Evolutionary conservation across 2,797 vertebrate genomes (phyloP), one percentile per base, ranked within the genome.

Genomic region (Halcyon smyrnensis): DNA sequence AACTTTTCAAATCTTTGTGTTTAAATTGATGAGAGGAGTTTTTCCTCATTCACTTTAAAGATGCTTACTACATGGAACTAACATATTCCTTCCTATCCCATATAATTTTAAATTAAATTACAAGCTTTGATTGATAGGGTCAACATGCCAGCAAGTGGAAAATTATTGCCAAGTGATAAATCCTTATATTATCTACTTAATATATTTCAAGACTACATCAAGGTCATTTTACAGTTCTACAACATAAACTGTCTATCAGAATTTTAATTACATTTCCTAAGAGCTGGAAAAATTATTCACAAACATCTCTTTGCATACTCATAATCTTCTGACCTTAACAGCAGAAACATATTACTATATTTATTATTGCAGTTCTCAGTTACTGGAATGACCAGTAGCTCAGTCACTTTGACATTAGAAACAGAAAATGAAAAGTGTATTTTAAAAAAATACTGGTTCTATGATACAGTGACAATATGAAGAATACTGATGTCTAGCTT

Each of bases 211-310:
- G 76, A 85, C 36, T 73, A 39, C 25, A 30, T 45, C 3, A 13
- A 89, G n/a, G 75, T 84, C 12, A 91, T 94, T 95, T 80, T 86
- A 75, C 59, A 90, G 75, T n/a, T 93, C 64, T 87, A 46, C 81
- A 80, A 54, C 24, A 88, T 23, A 56, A 86, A 76, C 57, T 43
- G 63, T 56, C 34, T 39, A 62, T 71, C 46, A 57, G 28, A 94
- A 95, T 89, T 87, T 87, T 79, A 92, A 85, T 77, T 85, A 64
- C 27, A 32, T 70, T 86, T 94, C 25, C 19, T 69, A 84, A 88
- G 21, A 93, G 25, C 25, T 50, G 15, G 67, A 18, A 84, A 83
- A 91, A 94, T 45, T 53, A 67, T 71, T 81, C 41, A 63, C 41
- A 84, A 74, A 77, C 11, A 57, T 79, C 30, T 62, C 43, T 89